phyloP scores from a whole-genome alignment of 2,888 invertebrate species.

The Netelia fuscicornis region DNA sequence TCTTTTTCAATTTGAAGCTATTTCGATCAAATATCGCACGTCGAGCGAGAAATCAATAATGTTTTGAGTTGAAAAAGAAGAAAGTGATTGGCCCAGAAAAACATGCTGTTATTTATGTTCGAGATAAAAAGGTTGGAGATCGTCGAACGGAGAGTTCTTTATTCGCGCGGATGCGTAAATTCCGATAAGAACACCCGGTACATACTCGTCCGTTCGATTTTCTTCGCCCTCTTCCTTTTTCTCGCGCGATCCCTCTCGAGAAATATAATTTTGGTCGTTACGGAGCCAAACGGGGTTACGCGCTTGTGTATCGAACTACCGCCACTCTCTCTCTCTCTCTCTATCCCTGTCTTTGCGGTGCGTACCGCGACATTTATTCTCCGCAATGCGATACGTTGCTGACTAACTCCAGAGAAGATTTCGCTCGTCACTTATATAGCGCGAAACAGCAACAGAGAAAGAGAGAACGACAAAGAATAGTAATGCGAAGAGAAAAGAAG shows the following conservation, averaged over 20 bases:
- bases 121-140: slow-evolving; percentile 1
- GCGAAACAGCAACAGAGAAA: not conserved
- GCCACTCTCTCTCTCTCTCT: slow-evolving; percentile 2
- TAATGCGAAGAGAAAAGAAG: slow-evolving; percentile 21
- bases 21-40: not conserved
- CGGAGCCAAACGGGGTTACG: slow-evolving; percentile 44
- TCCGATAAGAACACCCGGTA: slow-evolving; percentile 76
- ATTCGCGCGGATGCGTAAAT: slow-evolving; percentile 74
- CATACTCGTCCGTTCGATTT: slow-evolving; percentile 45
- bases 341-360: no score
- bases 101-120: not conserved
- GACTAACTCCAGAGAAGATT: slow-evolving; percentile 2
- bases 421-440: not conserved
- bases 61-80: not conserved
- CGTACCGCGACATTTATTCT: slow-evolving; percentile 47
- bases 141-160: no score
- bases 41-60: not conserved
- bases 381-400: slow-evolving; percentile 46
- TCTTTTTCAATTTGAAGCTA: not conserved
- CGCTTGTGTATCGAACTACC: slow-evolving; percentile 39
- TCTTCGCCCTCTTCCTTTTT: not conserved
- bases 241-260: not conserved
- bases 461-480: not conserved
- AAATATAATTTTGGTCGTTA: slow-evolving; percentile 60
- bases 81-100: not conserved